These are phyloP conservation scores for Macquaria ambigua DNA, from an alignment of 2,113 vertebrate genomes.

Conservation along the genomic window DNA sequence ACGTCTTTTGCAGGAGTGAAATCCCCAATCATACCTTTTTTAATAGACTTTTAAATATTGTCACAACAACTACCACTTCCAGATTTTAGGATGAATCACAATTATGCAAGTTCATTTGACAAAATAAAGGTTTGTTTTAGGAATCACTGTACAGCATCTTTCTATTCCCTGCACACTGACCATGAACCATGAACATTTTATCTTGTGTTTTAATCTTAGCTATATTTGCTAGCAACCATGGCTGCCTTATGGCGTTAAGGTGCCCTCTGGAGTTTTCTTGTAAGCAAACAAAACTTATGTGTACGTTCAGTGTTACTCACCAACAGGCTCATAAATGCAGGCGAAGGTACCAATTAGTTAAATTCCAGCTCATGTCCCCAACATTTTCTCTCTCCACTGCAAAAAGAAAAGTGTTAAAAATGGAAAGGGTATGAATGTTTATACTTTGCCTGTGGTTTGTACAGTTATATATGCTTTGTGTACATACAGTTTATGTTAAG, in stretches of 20 bases:
- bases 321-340: too few species aligned
- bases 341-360: constrained; percentile 2
- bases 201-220: neutral
- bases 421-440: constrained; percentile 42
- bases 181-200: neutral
- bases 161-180: neutral
- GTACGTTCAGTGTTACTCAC: neutral
- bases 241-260: neutral
- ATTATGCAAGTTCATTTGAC: neutral
- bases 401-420: constrained; percentile 25
- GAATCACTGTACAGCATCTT: neutral
- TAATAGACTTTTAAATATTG: neutral
- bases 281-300: neutral
- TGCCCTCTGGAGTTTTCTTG: neutral
- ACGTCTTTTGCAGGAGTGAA: neutral
- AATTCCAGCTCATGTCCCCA: constrained; percentile 26
- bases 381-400: constrained; percentile 8
- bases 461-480: constrained; percentile 41
- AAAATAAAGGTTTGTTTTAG: neutral
- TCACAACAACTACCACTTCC: neutral
- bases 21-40: neutral
- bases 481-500: constrained; percentile 39
- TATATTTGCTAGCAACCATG: neutral
- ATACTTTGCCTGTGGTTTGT: constrained; percentile 17
- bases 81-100: neutral